Evolutionary conservation across 2,797 vertebrate genomes (phyloP).

Genomic region (Muscicapa comitata): DNA sequence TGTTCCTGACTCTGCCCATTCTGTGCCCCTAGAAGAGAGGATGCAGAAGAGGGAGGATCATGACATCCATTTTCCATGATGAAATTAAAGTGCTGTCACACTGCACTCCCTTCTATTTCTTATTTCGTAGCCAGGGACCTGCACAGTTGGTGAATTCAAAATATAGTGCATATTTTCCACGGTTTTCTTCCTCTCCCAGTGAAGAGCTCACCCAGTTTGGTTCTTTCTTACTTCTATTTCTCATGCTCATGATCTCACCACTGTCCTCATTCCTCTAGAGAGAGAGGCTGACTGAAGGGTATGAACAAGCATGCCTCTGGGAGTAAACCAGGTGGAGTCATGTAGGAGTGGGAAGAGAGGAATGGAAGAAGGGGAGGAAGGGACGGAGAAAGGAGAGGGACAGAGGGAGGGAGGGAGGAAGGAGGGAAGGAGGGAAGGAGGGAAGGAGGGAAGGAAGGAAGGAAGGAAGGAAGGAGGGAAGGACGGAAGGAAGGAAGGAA

Average conservation of each 20-base stretch:
- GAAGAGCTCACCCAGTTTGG: neutral
- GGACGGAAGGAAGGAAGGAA: neutral
- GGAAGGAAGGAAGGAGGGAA: too few relatives aligned
- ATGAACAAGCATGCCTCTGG: neutral
- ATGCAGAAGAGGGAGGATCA: neutral
- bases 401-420: fast-evolving
- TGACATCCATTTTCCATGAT: neutral
- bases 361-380: neutral
- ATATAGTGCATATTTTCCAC: neutral
- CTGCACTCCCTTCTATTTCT: neutral
- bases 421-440: too few relatives aligned
- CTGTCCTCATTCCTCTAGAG: neutral
- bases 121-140: neutral
- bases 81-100: neutral
- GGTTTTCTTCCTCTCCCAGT: neutral
- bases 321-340: neutral
- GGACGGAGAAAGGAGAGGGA: too few relatives aligned
- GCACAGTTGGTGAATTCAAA: neutral
- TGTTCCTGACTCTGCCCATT: neutral
- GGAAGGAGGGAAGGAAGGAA: neutral
- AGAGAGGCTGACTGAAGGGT: neutral
- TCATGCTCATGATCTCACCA: neutral
- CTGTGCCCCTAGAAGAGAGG: neutral
- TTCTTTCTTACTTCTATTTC: neutral
- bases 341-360: neutral